Conservation (phyloP, 2,113 vertebrate species). For the Elaphurus davidianus region DNA sequence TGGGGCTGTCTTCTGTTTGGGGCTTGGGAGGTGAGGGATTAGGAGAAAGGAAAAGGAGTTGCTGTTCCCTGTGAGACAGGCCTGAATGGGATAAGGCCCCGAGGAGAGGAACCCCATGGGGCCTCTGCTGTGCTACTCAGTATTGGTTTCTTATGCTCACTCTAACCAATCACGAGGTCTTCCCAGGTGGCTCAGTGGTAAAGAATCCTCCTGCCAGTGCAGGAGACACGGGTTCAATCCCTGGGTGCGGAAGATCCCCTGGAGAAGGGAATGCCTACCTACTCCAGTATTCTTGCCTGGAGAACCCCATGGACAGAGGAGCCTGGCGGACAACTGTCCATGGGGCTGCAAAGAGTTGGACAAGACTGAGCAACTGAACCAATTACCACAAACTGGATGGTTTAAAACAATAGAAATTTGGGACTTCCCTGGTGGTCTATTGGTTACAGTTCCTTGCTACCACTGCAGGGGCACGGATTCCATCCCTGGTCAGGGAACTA, state of each 20-base stretch:
- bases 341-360: not conserved
- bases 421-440: not conserved
- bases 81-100: not conserved
- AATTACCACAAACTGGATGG: not conserved
- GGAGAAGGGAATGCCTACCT: not conserved
- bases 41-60: not conserved
- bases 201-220: not conserved
- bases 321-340: not conserved
- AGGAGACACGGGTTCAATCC: not conserved
- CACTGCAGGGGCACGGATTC: not conserved
- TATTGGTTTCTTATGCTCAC: rapidly evolving
- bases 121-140: not conserved
- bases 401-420: not conserved
- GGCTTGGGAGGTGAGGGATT: not conserved
- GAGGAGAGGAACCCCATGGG: not conserved
- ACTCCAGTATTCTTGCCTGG: not conserved
- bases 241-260: not conserved
- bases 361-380: not conserved
- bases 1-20: not conserved
- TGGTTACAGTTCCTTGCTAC: not conserved
- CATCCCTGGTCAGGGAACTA: not conserved
- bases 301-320: not conserved
- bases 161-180: not conserved
- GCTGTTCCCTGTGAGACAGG: not conserved
- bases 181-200: not conserved